Conservation (phyloP, 2,113 vertebrate species). For the Passer montanus region DNA sequence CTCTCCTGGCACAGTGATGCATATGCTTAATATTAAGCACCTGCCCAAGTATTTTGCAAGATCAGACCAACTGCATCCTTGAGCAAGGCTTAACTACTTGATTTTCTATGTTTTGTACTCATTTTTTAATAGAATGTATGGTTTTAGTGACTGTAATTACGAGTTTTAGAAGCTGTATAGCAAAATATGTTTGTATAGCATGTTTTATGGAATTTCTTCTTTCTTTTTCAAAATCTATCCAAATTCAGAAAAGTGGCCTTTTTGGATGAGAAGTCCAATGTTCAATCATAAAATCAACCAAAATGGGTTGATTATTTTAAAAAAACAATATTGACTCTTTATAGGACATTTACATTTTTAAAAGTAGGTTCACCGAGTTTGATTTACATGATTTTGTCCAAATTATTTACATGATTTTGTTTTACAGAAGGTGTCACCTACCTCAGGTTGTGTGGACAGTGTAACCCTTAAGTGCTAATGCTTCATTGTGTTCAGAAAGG, state of each 20-base stretch:
- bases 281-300: background rate
- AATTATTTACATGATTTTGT: background rate
- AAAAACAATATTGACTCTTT: background rate
- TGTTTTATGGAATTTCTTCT: background rate
- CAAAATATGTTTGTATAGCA: background rate
- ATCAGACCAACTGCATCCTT: background rate
- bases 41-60: slow-evolving; percentile 5
- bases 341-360: background rate
- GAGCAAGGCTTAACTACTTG: background rate
- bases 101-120: background rate
- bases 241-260: background rate
- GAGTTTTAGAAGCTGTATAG: background rate
- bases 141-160: background rate
- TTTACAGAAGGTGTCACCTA: background rate
- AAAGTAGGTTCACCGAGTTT: background rate
- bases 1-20: background rate
- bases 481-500: background rate
- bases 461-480: background rate
- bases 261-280: background rate
- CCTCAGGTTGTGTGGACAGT: background rate
- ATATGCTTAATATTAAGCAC: slow-evolving; percentile 50
- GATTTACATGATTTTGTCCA: background rate
- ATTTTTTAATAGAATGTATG: background rate
- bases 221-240: background rate
- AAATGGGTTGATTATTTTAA: background rate